Evolutionary conservation across 37 sponge, comb jelly and placozoan genomes (phyloP).

Genomic region (Mnemiopsis leidyi): DNA sequence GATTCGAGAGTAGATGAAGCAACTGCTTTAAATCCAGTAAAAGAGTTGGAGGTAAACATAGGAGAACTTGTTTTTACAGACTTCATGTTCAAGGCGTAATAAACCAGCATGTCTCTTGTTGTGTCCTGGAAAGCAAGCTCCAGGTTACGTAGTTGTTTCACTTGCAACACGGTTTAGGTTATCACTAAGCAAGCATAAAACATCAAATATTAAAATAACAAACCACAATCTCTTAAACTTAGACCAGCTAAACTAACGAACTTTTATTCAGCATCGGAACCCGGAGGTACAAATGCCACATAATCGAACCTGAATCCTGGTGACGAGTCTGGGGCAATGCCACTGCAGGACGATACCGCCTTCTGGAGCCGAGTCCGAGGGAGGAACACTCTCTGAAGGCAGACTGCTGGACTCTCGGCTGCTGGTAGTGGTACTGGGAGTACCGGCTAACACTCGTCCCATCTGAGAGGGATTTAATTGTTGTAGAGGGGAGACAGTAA

Average conservation of each 20-base stretch:
- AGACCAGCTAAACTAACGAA: no score
- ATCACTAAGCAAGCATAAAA: no score
- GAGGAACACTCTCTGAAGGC: neutral
- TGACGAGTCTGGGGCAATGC: neutral
- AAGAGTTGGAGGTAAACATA: constrained; percentile 39
- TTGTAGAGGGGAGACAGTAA: no score
- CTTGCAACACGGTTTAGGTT: no score
- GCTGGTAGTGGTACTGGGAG: constrained; percentile 1
- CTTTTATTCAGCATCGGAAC: no score
- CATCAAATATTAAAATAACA: no score
- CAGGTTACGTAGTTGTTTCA: no score
- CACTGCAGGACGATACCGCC: constrained; percentile 26
- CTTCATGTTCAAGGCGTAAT: constrained; percentile 42
- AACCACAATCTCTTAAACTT: no score
- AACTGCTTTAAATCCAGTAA: neutral
- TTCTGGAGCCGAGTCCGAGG: neutral
- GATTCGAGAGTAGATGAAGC: neutral
- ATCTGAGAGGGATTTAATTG: no score
- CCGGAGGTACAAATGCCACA: no score
- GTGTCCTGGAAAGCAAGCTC: no score
- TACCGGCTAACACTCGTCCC: neutral
- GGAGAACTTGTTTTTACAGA: constrained; percentile 51
- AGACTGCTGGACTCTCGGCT: constrained; percentile 19
- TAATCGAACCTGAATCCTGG: neutral
- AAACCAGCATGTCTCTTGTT: neutral